Evolutionary conservation across 2,888 invertebrate genomes (phyloP).

Genomic region (Stramonita haemastoma): DNA sequence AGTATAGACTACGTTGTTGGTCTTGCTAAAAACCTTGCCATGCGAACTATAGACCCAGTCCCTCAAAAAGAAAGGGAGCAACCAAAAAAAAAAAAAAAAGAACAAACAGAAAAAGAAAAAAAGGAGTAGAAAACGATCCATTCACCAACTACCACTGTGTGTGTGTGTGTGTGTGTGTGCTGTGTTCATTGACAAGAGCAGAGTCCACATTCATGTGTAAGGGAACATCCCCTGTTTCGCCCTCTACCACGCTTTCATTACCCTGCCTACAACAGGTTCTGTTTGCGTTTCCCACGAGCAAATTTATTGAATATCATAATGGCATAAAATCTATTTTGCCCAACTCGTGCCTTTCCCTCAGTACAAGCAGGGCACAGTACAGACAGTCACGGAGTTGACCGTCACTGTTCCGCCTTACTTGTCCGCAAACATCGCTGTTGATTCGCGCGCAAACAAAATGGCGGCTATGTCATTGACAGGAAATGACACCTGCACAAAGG

Average conservation of each 20-base stretch:
- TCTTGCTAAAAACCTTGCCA: not conserved
- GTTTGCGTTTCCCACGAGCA: conserved; percentile 26
- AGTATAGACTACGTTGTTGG: too few species aligned
- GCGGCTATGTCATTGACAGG: conserved; percentile 39
- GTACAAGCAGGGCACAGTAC: conserved; percentile 23
- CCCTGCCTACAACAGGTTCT: not conserved
- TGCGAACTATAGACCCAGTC: not conserved
- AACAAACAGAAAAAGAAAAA: not conserved
- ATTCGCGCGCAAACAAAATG: conserved; percentile 49
- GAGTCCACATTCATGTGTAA: not conserved
- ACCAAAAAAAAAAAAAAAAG: too few species aligned
- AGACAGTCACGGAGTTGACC: conserved; percentile 43
- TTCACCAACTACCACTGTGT: not conserved
- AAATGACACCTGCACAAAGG: conserved; percentile 46
- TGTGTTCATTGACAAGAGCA: not conserved
- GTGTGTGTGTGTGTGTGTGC: conserved; percentile 14
- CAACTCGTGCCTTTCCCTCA: conserved; percentile 32
- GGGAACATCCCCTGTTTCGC: not conserved
- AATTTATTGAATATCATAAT: conserved; percentile 45
- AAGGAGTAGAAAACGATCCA: not conserved
- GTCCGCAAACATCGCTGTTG: conserved; percentile 50
- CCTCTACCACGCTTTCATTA: conserved; percentile 34
- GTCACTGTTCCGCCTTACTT: conserved; percentile 50
- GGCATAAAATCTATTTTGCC: conserved; percentile 40
- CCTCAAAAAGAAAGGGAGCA: too few species aligned